Percentiles rank a stretch among this genome's conserved stretches.
Conservation (phyloP, 2,888 invertebrate genomes). For the Malachius bipustulatus region DNA sequence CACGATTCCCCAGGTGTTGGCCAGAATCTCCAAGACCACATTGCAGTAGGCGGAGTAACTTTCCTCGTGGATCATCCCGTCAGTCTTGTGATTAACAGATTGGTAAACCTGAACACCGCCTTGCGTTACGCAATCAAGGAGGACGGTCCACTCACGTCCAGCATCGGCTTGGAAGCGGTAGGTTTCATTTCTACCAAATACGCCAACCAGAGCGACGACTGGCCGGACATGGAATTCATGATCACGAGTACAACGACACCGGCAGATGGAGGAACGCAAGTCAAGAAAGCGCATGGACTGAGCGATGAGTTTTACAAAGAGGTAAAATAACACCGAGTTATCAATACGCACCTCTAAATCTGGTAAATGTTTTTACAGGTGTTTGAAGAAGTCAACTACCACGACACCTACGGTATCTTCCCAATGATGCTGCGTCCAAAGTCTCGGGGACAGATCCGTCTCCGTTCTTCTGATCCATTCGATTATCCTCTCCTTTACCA, state of each 20-base stretch:
- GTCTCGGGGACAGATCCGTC: constrained; percentile 66
- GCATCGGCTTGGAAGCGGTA: constrained; percentile 76
- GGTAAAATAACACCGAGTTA: too few species aligned
- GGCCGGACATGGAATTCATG: constrained; percentile 90
- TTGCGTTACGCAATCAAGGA: constrained; percentile 75
- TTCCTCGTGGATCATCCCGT: constrained; percentile 72
- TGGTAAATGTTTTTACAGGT: too few species aligned
- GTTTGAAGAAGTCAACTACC: constrained; percentile 56
- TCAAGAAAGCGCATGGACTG: constrained; percentile 69
- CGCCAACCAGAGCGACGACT: constrained; percentile 74
- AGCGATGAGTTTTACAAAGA: constrained; percentile 71
- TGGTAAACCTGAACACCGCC: constrained; percentile 75
- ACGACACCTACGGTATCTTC: constrained; percentile 70
- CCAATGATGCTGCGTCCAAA: constrained; percentile 86
- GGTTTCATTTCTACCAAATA: constrained; percentile 84
- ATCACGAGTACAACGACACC: constrained; percentile 70
- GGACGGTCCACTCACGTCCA: constrained; percentile 76
- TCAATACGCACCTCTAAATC: too few species aligned
- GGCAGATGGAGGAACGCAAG: constrained; percentile 70
- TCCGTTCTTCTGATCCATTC: constrained; percentile 46
- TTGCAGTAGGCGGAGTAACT: constrained; percentile 72
- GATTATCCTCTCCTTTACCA: constrained; percentile 82
- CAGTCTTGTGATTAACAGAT: constrained; percentile 65
- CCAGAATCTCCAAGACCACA: constrained; percentile 79
- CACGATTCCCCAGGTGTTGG: constrained; percentile 75